A percentile compares a stretch with the other conserved stretches of the same genome.
Conservation (phyloP, 2,113 vertebrate genomes). For the Corythornis vintsioides region DNA sequence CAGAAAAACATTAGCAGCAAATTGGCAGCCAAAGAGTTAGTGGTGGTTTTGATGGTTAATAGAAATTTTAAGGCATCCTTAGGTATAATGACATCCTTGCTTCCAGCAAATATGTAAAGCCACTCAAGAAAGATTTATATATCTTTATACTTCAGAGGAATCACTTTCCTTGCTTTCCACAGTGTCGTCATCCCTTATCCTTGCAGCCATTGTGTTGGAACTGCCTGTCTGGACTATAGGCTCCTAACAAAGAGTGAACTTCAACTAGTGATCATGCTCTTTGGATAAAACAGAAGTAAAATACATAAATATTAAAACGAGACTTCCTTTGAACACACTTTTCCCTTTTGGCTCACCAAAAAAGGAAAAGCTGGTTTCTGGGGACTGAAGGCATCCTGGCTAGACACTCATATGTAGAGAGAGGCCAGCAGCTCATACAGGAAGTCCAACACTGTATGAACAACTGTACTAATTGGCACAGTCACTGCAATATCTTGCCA, state of each 20-base stretch:
- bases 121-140: constrained; percentile 35
- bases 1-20: constrained; percentile 22
- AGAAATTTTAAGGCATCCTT: constrained; percentile 4
- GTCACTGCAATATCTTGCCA: not conserved
- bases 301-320: not conserved
- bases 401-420: not conserved
- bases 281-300: not conserved
- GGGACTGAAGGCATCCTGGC: not conserved
- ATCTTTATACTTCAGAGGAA: not conserved
- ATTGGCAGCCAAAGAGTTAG: not conserved
- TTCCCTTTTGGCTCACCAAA: not conserved
- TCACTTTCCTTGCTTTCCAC: not conserved
- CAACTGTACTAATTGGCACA: not conserved
- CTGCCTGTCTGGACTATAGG: not conserved
- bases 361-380: not conserved
- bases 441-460: not conserved
- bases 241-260: not conserved
- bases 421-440: not conserved
- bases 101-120: constrained; percentile 14
- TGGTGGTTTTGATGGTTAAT: constrained; percentile 23
- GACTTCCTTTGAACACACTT: not conserved
- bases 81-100: constrained; percentile 1
- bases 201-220: not conserved
- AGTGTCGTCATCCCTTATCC: not conserved
- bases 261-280: not conserved